Percentiles rank a stretch among this genome's conserved stretches.
Conservation (phyloP, 2,888 invertebrate genomes). For the Acrocyrtus sp. region DNA sequence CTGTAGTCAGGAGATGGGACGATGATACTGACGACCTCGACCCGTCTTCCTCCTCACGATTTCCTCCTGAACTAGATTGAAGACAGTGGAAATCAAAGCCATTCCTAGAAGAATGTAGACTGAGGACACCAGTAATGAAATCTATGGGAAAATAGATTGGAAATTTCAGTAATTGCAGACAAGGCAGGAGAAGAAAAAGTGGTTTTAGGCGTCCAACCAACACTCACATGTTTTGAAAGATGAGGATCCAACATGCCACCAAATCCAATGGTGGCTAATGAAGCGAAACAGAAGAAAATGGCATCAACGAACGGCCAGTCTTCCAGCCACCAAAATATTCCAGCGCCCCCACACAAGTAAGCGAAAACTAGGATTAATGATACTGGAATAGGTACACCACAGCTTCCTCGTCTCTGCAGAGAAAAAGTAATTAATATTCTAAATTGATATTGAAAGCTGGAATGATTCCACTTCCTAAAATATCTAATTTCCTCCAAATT, state of each 20-base stretch:
- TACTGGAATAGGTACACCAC: conserved; percentile 63
- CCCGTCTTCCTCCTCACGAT: conserved; percentile 67
- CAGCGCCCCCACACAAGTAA: conserved; percentile 63
- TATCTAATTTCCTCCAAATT: too few species aligned
- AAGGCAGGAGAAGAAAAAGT: not conserved
- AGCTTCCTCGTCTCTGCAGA: conserved; percentile 52
- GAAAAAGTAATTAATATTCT: not conserved
- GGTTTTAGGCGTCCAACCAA: too few species aligned
- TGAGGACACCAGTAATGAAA: conserved; percentile 81
- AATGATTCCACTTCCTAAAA: too few species aligned
- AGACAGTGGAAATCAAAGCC: conserved; percentile 88
- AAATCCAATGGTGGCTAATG: conserved; percentile 81
- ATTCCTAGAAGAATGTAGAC: conserved; percentile 85
- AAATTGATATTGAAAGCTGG: not conserved
- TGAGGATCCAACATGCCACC: conserved; percentile 68
- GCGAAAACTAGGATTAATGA: conserved; percentile 62
- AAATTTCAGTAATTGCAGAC: not conserved
- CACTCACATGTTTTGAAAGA: conserved; percentile 62
- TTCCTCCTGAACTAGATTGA: conserved; percentile 85
- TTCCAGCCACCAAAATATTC: conserved; percentile 63
- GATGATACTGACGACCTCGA: conserved; percentile 61
- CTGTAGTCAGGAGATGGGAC: conserved; percentile 63
- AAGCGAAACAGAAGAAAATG: conserved; percentile 63
- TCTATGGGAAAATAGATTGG: conserved; percentile 54
- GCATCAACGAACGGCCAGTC: conserved; percentile 64